Conservation (phyloP, 2,888 invertebrate genomes). For the Elegia similella region DNA sequence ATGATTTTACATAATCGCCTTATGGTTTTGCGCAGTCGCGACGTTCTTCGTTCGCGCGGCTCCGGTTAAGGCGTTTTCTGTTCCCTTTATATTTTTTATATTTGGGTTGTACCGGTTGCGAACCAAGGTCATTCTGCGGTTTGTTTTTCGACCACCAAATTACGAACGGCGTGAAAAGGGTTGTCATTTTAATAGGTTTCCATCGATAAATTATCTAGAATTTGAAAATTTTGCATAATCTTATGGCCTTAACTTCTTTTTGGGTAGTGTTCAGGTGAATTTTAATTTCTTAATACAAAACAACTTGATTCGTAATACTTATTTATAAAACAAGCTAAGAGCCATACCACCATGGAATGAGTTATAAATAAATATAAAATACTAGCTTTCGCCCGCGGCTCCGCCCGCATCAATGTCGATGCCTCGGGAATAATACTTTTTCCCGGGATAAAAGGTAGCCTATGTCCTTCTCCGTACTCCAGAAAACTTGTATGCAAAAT, state of each 20-base stretch:
- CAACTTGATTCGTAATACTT: neutral
- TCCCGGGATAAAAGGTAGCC: too few species aligned
- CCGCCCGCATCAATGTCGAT: too few species aligned
- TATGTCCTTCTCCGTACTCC: too few species aligned
- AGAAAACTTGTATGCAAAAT: too few species aligned
- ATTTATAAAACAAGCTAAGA: neutral
- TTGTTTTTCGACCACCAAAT: slow-evolving; percentile 50
- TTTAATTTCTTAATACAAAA: neutral
- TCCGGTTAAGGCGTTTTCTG: neutral
- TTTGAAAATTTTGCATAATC: neutral
- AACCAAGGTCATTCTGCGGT: slow-evolving; percentile 54
- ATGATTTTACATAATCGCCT: too few species aligned
- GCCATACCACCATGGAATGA: too few species aligned
- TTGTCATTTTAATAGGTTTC: slow-evolving; percentile 38
- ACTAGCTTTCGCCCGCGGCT: too few species aligned
- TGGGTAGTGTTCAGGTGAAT: neutral
- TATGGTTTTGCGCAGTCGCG: too few species aligned
- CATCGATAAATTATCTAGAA: slow-evolving; percentile 1
- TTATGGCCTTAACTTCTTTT: neutral
- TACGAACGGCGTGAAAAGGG: slow-evolving; percentile 51
- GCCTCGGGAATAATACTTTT: too few species aligned
- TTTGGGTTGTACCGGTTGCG: neutral
- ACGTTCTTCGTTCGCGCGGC: too few species aligned
- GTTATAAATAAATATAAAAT: too few species aligned
- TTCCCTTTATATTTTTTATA: neutral